These are phyloP conservation scores for Zaprionus ghesquierei DNA, from an alignment of 1,140 invertebrate species.

Conservation along the genomic window DNA sequence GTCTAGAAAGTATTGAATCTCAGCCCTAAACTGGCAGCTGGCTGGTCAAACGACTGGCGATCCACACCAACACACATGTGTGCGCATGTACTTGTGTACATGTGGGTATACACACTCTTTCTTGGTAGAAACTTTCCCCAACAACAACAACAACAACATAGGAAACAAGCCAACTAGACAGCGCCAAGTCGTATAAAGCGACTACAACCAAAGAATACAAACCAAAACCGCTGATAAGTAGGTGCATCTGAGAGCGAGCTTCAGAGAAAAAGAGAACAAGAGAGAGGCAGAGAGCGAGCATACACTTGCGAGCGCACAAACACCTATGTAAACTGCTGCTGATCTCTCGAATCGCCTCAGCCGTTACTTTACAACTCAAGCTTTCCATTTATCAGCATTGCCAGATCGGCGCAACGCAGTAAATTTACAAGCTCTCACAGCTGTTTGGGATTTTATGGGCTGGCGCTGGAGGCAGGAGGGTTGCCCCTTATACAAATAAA, in stretches of 20 bases:
- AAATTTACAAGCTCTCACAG: conserved; percentile 37
- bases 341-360: neutral
- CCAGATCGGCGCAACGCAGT: conserved; percentile 20
- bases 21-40: conserved; percentile 34
- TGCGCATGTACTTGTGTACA: conserved; percentile 9
- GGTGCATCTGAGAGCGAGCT: conserved; percentile 55
- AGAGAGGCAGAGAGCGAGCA: conserved; percentile 31
- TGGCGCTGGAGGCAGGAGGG: neutral
- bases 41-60: conserved; percentile 70
- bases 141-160: conserved; percentile 48
- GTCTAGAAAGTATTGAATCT: conserved; percentile 79
- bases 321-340: neutral
- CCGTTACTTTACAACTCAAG: conserved; percentile 27
- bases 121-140: conserved; percentile 71
- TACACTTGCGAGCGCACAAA: neutral
- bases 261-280: conserved; percentile 23
- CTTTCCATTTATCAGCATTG: conserved; percentile 43
- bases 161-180: conserved; percentile 15
- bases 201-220: conserved; percentile 25
- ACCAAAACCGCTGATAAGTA: conserved; percentile 49
- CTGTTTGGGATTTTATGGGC: conserved; percentile 31
- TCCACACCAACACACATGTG: conserved; percentile 27
- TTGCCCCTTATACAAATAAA: conserved; percentile 22
- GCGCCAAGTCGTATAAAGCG: conserved; percentile 20
- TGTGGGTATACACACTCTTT: conserved; percentile 11